Percentiles rank a stretch among this genome's conserved stretches.
These are phyloP conservation scores for Pasiphila rectangulata DNA, from an alignment of 2,888 invertebrate species.

Conservation along the genomic window DNA sequence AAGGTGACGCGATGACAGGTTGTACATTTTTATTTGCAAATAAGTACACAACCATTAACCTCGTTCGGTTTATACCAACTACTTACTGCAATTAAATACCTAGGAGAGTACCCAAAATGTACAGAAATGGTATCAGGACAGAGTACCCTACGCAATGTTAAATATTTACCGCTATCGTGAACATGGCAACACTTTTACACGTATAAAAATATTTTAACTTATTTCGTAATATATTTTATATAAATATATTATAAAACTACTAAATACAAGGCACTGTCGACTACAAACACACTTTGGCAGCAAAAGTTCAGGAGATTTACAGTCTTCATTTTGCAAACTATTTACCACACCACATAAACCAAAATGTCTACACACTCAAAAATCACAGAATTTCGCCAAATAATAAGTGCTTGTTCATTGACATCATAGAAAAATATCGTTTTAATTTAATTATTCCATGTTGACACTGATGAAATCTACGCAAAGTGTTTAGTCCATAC, in stretches of 20 bases:
- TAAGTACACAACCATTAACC: constrained; percentile 78
- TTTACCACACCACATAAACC: constrained; percentile 49
- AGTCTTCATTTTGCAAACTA: constrained; percentile 42
- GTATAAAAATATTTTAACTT: constrained; percentile 77
- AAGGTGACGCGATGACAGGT: constrained; percentile 9
- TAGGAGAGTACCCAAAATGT: neutral
- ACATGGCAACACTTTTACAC: constrained; percentile 79
- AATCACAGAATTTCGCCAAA: constrained; percentile 78
- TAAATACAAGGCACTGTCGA: constrained; percentile 79
- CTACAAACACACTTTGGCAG: constrained; percentile 82
- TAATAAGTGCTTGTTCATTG: constrained; percentile 68
- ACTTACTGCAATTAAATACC: constrained; percentile 7
- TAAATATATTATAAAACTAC: constrained; percentile 70
- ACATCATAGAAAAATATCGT: constrained; percentile 7
- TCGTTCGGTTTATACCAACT: constrained; percentile 4
- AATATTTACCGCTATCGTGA: constrained; percentile 66
- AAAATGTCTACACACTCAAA: constrained; percentile 56
- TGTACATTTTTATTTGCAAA: constrained; percentile 29
- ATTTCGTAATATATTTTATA: constrained; percentile 72
- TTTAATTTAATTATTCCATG: neutral
- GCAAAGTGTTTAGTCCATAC: constrained; percentile 52
- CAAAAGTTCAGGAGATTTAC: constrained; percentile 63
- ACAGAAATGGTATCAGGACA: neutral
- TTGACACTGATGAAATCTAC: constrained; percentile 62
- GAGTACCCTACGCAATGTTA: neutral